Evolutionary conservation across 2,113 vertebrate species (phyloP).

Genomic region (Lepisosteus oculatus): DNA sequence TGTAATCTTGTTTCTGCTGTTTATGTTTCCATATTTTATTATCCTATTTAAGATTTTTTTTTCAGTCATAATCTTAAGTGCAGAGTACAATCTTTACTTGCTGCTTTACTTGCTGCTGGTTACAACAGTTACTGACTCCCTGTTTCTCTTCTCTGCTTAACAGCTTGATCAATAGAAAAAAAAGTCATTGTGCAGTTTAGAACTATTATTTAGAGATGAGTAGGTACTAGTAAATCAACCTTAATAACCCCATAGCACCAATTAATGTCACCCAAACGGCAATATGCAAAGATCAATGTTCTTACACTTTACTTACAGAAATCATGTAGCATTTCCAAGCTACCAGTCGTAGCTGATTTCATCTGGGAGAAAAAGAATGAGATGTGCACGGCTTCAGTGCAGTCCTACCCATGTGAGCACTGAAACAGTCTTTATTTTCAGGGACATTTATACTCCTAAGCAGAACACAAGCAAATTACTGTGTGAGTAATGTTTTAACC

Average conservation of each 20-base stretch:
- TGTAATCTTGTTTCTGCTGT: no score
- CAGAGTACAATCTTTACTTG: neutral
- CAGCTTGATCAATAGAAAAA: constrained; percentile 12
- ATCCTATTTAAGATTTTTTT: no score
- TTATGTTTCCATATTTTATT: no score
- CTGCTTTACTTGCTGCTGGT: neutral
- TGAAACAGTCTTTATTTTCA: no score
- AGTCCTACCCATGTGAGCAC: no score
- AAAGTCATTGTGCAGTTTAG: constrained; percentile 15
- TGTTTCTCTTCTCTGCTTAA: neutral
- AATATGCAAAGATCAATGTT: constrained; percentile 13
- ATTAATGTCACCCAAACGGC: constrained; percentile 17
- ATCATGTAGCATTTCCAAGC: neutral
- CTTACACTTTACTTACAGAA: constrained; percentile 8
- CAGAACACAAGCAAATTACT: no score
- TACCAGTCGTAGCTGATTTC: no score
- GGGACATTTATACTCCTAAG: no score
- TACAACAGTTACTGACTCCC: constrained; percentile 1
- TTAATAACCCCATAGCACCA: constrained; percentile 9
- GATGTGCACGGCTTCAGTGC: no score
- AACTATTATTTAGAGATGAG: constrained; percentile 17
- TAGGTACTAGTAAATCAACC: constrained; percentile 5
- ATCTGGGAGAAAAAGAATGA: no score
- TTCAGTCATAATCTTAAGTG: neutral
- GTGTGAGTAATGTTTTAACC: no score